Percentiles rank a stretch among this genome's conserved stretches.
Conservation (phyloP, 2,888 invertebrate species). For the Ennomos fuscantarius region DNA sequence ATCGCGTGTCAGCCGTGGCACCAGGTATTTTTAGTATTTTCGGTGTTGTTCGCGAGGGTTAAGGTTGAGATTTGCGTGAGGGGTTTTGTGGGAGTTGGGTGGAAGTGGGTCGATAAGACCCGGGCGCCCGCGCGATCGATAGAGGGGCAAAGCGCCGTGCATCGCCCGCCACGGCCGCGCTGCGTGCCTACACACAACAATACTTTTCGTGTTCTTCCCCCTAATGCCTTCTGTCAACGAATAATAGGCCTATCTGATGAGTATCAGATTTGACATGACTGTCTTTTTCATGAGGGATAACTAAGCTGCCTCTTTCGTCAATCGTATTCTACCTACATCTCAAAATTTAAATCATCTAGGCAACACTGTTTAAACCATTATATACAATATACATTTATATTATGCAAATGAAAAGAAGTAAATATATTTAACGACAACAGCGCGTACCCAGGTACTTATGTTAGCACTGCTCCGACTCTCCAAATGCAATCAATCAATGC, state of each 20-base stretch:
- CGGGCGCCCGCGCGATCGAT: constrained; percentile 74
- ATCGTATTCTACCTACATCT: no score
- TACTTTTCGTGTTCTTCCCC: constrained; percentile 51
- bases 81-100: constrained; percentile 54
- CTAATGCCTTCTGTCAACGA: constrained; percentile 47
- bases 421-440: no score
- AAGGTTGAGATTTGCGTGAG: constrained; percentile 70
- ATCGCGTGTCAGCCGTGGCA: constrained; percentile 56
- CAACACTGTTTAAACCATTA: no score
- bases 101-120: constrained; percentile 75
- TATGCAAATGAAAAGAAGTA: no score
- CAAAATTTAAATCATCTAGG: no score
- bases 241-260: constrained; percentile 40
- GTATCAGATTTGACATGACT: constrained; percentile 30
- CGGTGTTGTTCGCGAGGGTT: constrained; percentile 52
- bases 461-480: no score
- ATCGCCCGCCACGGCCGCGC: constrained; percentile 48
- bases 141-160: constrained; percentile 55
- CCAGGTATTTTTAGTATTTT: constrained; percentile 47
- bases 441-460: no score
- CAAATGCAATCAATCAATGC: no score
- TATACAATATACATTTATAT: no score
- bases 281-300: constrained; percentile 19
- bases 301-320: background rate
- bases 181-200: constrained; percentile 63